Evolutionary conservation across 2,113 vertebrate genomes (phyloP), one percentile per base, ranked within the genome.

Genomic region (Oncorhynchus tshawytscha): DNA sequence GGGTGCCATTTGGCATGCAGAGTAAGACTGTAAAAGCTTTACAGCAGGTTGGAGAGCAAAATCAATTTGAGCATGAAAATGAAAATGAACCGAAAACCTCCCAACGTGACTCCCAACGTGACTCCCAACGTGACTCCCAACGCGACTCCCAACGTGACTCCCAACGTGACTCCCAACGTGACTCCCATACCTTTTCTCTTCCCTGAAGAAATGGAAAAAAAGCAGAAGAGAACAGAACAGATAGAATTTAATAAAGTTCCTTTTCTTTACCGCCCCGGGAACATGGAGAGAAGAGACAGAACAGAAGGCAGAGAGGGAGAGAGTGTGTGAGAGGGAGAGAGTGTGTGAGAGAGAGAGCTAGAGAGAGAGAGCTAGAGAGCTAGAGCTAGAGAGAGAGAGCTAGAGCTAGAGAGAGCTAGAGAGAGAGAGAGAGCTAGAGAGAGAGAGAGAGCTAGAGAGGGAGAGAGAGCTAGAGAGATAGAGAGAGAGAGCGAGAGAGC

Each of bases 231-330:
- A 25, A 13, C 39, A 72, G 11, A 66, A 70, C 45, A 87, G 20
- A 5, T 82, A 82, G 24, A 88, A 80, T 75, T 25, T 24, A 29
- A 29, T 80, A 75, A 86, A 78, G 70, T 80, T 78, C 0, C 57
- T 75, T 78, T 86, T 88, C 84, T 82, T 66, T 31, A 54, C 39
- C 2, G 73, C 78, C 80, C 67, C 45, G 71, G 81, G 65, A 67
- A 81, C 59, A 69, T 71, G 39, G n/a, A 54, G 62, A 27, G 3
- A 18, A 39, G 29, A 66, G 64, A 54, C 8, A 18, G 7, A 74
- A 65, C 84, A 85, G 24, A 48, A 54, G 2, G 11, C n/a, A 67
- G 16, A 60, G 45, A 67, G 18, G 71, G 34, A 74, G 70, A 11
- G 7, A 73, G 11, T 1, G 22, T 11, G 11, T 3, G 24, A 39